Conservation (phyloP, 1,140 invertebrate species). For the Ceratoteleas bidentatus region DNA sequence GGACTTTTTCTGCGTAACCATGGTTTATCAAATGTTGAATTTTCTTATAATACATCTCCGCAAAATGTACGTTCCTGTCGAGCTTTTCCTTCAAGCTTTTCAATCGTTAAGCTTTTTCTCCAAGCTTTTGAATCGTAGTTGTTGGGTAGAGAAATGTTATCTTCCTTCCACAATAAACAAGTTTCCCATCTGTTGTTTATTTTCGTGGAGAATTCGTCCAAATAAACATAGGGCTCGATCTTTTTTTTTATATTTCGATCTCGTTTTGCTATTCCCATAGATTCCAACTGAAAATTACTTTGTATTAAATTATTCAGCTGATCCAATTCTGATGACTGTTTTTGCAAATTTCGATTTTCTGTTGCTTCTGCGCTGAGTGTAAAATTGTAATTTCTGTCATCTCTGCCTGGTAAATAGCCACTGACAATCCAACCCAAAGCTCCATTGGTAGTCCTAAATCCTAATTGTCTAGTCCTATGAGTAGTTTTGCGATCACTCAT, state of each 20-base stretch:
- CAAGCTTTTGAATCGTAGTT: neutral
- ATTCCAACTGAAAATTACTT: too few species aligned
- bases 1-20: too few species aligned
- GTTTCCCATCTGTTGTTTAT: neutral
- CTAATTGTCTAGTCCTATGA: slow-evolving; percentile 36
- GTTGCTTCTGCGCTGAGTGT: neutral
- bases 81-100: neutral
- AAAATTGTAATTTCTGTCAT: neutral
- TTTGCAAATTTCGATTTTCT: neutral
- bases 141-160: neutral
- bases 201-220: neutral
- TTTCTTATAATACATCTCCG: neutral
- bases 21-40: slow-evolving; percentile 2
- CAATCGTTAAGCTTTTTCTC: neutral
- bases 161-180: neutral
- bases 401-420: neutral
- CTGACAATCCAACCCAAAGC: neutral
- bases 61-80: neutral
- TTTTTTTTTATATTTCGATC: neutral
- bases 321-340: too few species aligned
- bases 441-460: neutral
- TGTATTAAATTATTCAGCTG: too few species aligned
- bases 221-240: too few species aligned
- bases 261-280: too few species aligned
- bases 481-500: slow-evolving; percentile 16